Base-by-base conservation (phyloP, 2,113 vertebrate genomes). In the Dipodomys merriami region DNA sequence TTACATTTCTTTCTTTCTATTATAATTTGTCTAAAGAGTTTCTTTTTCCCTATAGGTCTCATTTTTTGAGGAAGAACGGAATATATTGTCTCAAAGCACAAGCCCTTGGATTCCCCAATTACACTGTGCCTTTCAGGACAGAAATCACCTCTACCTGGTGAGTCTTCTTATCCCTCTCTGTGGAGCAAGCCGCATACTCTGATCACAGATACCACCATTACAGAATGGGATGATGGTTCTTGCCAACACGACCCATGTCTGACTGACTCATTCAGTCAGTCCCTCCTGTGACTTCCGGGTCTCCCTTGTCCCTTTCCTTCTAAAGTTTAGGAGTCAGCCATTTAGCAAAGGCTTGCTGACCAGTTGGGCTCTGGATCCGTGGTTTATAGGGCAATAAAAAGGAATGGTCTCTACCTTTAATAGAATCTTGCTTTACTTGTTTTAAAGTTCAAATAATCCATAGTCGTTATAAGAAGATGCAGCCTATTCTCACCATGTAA, bases 91-190 rank as follows among this genome's bases (percentile, higher is more conserved):
- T 97, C 96, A 96, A 92, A 99, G 97, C 96, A 97, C 93, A 90
- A 99, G 99, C 87, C 98, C 99, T 1, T 99, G 99, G 99, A 99
- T 99, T 91, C 99, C 99, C 73, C 98, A 98, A 86, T 98, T 99
- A 79, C 98, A 99, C 7, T 99, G 98, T 82, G 99, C 99, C 30
- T 99, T 99, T 97, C 99, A 99, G 96, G 99, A 99, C 98, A 98
- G 98, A 97, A 98, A 98, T 81, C 98, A 98, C 81, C 98, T 99
- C 74, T 99, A 99, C 96, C 97, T 99, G 98, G 99, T 99, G 96
- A 98, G 98, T 74, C 65, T 96, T 95, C 78, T 0, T 30, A 57
- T 74, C 49, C 10, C 0, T 91, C 57, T 90, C 39, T 88, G 8
- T 39, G 67, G 46, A 69, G 46, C 30, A 16, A 44, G 69, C 77